Percentiles rank a stretch among this genome's conserved stretches.
Conservation (phyloP, 1,140 invertebrate genomes). For the Pemphigus obesinymphae region DNA sequence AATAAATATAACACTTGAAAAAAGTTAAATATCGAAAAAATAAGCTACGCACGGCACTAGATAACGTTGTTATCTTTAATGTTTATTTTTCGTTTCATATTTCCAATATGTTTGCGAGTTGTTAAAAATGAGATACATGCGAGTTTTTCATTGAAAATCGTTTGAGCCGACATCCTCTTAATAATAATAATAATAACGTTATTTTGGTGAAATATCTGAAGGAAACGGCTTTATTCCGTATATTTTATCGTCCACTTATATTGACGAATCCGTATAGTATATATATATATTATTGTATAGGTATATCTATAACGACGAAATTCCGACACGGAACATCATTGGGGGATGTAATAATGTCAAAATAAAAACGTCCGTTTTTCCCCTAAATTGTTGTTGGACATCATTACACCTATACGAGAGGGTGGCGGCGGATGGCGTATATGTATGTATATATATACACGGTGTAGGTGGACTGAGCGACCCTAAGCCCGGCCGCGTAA, state of each 20-base stretch:
- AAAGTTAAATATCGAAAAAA: too few species aligned
- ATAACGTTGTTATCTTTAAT: too few species aligned
- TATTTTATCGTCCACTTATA: background rate
- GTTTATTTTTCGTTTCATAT: too few species aligned
- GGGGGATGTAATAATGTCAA: conserved; percentile 8
- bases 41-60: too few species aligned
- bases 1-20: too few species aligned
- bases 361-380: conserved; percentile 24
- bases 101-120: too few species aligned
- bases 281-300: too few species aligned
- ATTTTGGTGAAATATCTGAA: background rate
- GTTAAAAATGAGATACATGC: too few species aligned
- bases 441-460: too few species aligned
- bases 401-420: conserved; percentile 19
- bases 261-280: conserved; percentile 13
- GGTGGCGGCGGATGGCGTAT: background rate
- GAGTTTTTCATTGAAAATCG: too few species aligned
- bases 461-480: conserved; percentile 17
- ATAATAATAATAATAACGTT: background rate
- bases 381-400: conserved; percentile 40
- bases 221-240: background rate
- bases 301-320: too few species aligned
- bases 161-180: too few species aligned
- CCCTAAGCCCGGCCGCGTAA: conserved; percentile 1
- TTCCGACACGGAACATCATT: background rate